These are phyloP conservation scores for Gymnoscopelus microlampas DNA, from an alignment of 2,797 vertebrate genomes.

Conservation along the genomic window DNA sequence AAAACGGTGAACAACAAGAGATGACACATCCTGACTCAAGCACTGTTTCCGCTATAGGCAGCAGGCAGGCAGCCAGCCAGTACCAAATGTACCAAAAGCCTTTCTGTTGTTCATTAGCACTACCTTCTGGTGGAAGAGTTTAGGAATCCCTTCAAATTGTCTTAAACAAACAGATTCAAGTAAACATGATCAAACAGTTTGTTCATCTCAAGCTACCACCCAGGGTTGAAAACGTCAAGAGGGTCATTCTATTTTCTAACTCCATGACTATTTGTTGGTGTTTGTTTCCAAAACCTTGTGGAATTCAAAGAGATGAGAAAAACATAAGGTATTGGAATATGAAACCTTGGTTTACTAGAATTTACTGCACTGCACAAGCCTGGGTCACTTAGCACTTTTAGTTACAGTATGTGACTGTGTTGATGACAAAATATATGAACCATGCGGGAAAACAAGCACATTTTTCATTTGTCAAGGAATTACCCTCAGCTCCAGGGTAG, in stretches of 20 bases:
- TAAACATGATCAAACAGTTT: conserved; percentile 32
- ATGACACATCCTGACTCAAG: conserved; percentile 12
- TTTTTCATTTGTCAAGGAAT: neutral
- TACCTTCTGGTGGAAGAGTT: conserved; percentile 25
- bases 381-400: conserved; percentile 1
- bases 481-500: neutral
- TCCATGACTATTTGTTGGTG: neutral
- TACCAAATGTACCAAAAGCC: neutral
- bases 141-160: conserved; percentile 28
- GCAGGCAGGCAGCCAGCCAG: conserved; percentile 7
- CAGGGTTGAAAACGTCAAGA: conserved; percentile 14
- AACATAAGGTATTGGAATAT: neutral
- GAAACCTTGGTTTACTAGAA: neutral
- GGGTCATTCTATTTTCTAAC: conserved; percentile 7
- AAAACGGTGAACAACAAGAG: neutral
- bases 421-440: conserved; percentile 6
- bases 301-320: neutral
- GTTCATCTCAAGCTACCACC: conserved; percentile 21
- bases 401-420: neutral
- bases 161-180: conserved; percentile 39
- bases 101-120: conserved; percentile 11
- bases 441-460: conserved; percentile 1
- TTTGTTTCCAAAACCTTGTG: conserved; percentile 1
- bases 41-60: conserved; percentile 3
- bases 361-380: neutral